Percentiles rank a stretch among this genome's conserved stretches.
These are phyloP conservation scores for Lasioglossum morio DNA, from an alignment of 2,888 invertebrate genomes.

Conservation along the genomic window DNA sequence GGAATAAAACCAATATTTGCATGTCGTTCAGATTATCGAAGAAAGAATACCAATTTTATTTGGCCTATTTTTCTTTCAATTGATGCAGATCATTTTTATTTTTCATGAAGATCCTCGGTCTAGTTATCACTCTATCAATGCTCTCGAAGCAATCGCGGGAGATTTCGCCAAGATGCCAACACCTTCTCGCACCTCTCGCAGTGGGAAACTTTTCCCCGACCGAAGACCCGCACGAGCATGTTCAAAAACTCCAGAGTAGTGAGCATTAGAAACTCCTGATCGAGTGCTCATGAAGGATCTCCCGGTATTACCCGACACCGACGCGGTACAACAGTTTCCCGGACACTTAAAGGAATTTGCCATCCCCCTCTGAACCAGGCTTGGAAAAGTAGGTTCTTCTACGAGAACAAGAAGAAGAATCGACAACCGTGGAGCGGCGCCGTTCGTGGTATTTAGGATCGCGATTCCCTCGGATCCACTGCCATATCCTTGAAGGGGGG, in stretches of 20 bases:
- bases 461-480: constrained; percentile 1
- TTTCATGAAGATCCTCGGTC: neutral
- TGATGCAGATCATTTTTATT: neutral
- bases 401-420: constrained; percentile 12
- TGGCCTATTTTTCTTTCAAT: neutral
- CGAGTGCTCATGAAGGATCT: constrained; percentile 11
- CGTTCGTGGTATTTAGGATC: constrained; percentile 16
- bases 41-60: neutral
- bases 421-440: neutral
- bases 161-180: neutral
- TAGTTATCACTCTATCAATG: neutral
- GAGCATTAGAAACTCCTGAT: neutral
- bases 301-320: neutral
- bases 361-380: neutral
- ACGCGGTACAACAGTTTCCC: constrained; percentile 8
- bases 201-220: neutral
- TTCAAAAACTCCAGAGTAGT: neutral
- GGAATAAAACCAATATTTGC: neutral
- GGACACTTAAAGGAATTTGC: neutral
- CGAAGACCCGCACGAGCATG: neutral
- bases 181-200: neutral
- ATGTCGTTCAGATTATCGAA: neutral
- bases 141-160: neutral
- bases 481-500: neutral
- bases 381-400: constrained; percentile 2